Base-by-base conservation (phyloP, 2,888 invertebrate species). In the Balanococcus diminutus region DNA sequence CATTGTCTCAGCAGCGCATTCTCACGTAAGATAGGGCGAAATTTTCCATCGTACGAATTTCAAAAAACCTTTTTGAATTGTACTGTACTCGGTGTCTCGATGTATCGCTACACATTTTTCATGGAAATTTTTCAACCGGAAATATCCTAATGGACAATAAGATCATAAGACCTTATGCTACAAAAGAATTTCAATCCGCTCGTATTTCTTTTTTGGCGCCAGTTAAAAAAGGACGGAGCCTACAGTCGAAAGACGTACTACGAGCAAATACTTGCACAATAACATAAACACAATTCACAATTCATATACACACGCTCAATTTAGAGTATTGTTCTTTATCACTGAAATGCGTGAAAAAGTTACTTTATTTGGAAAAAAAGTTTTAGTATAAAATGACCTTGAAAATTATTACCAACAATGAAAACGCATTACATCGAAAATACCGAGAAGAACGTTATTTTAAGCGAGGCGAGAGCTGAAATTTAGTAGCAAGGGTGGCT, bases 191-290 rank as follows among this genome's bases (percentile, higher is more conserved):
- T 56, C 19, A 19, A 6, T 56, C 11, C 56, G 22, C 22, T 56
- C 42, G 42, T 42, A 14, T 19, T 56, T 56, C 9, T 56, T 56
- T 56, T 22, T 56, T 56, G 56, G 56, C 56, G 56, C 56, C 56
- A 56, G 56, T 56, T 56, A 56, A 56, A 56, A 56, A 56, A 56
- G n/a, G n/a, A n/a, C n/a, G n/a, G n/a, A n/a, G n/a, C n/a, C n/a
- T n/a, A n/a, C n/a, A 39, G 11, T 39, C 5, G 6, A 39, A 22
- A 56, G 22, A 56, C 19, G 9, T 22, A 56, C 22, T 56, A n/a
- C n/a, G n/a, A n/a, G n/a, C n/a, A n/a, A n/a, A n/a, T n/a, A n/a
- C n/a, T n/a, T n/a, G n/a, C n/a, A n/a, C n/a, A n/a, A 5, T 22
- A 56, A 56, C 56, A 56, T 56, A 22, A 56, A 56, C 56, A 22